Evolutionary conservation across 2,113 vertebrate genomes (phyloP).

Genomic region (Brachyhypopomus occidentalis): DNA sequence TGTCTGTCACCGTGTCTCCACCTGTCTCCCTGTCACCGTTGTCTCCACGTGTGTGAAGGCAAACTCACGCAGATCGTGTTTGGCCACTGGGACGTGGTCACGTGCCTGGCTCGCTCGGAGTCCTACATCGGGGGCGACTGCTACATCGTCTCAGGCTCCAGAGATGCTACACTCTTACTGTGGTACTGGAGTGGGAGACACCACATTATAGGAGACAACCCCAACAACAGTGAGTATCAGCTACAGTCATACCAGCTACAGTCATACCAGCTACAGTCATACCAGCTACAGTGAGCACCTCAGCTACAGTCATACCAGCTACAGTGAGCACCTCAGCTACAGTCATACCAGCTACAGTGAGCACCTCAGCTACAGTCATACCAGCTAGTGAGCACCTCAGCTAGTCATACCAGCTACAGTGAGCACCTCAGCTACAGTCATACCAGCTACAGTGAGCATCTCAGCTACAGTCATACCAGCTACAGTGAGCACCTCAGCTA

Average conservation of each 20-base stretch:
- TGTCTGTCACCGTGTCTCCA: neutral
- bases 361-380: neutral
- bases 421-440: neutral
- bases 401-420: neutral
- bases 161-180: conserved; percentile 92
- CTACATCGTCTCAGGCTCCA: conserved; percentile 96
- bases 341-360: neutral
- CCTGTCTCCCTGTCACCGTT: neutral
- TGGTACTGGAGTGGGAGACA: conserved; percentile 99
- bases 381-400: neutral
- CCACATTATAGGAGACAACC: conserved; percentile 98
- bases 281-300: neutral
- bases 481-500: neutral
- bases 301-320: conserved; percentile 70
- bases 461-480: neutral
- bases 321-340: conserved; percentile 80
- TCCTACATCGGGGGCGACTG: conserved; percentile 98
- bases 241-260: neutral
- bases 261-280: neutral
- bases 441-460: conserved; percentile 88
- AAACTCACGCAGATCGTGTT: conserved; percentile 98
- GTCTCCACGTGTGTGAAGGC: conserved; percentile 70
- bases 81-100: conserved; percentile 98
- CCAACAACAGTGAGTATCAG: conserved; percentile 91
- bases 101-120: conserved; percentile 93